A percentile compares a stretch with the other conserved stretches of the same genome.
These are phyloP conservation scores for Andricus curvator DNA, from an alignment of 2,888 invertebrate genomes.

Conservation along the genomic window DNA sequence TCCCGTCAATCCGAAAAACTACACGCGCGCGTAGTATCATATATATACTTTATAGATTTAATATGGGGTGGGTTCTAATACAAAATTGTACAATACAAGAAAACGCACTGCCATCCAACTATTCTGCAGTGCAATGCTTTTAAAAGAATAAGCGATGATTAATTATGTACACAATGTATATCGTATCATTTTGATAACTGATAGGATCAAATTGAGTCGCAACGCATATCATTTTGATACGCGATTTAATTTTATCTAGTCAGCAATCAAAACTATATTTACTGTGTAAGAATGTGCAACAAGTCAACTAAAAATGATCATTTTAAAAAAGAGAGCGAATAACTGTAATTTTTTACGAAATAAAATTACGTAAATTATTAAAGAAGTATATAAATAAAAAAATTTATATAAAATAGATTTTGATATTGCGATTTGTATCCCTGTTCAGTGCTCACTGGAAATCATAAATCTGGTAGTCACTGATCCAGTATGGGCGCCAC, in stretches of 20 bases:
- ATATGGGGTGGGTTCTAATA: too few species aligned
- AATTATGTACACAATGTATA: neutral
- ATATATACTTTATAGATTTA: too few species aligned
- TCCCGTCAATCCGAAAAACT: too few species aligned
- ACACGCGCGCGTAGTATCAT: too few species aligned
- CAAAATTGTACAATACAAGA: too few species aligned
- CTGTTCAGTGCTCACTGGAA: neutral
- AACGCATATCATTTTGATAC: neutral
- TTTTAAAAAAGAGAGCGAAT: too few species aligned
- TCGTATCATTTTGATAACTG: conserved; percentile 1
- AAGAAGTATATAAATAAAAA: too few species aligned
- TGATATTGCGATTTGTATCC: neutral
- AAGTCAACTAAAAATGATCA: too few species aligned
- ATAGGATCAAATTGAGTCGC: neutral
- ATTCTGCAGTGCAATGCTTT: neutral
- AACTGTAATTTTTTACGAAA: too few species aligned
- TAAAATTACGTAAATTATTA: neutral
- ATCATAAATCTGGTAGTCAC: conserved; percentile 2
- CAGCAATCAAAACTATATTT: neutral
- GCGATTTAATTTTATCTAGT: neutral
- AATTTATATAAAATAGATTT: neutral
- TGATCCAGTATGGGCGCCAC: conserved; percentile 8
- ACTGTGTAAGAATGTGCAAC: neutral
- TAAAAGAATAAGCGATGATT: neutral
- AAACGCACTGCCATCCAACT: neutral